phyloP scores from a whole-genome alignment of 1,140 invertebrate genomes.

The Drosophila elegans region DNA sequence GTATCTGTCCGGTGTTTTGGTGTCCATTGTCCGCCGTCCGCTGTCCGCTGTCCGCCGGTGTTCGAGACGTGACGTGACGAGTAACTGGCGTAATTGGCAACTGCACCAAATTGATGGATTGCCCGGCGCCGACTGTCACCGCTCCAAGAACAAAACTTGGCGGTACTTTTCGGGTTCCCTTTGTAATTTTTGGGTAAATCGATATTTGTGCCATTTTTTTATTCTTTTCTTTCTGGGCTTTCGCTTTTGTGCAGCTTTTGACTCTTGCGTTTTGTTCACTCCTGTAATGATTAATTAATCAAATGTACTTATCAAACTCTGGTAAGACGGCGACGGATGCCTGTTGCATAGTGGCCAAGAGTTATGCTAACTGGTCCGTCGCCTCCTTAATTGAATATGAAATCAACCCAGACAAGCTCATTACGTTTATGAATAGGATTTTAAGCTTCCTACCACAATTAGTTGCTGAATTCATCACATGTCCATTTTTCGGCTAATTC shows the following conservation, averaged over 20 bases:
- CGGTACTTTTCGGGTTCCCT: constrained; percentile 64
- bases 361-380: constrained; percentile 18
- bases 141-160: constrained; percentile 53
- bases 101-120: constrained; percentile 76
- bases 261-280: constrained; percentile 41
- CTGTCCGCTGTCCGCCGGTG: constrained; percentile 30
- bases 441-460: constrained; percentile 59
- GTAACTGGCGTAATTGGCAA: constrained; percentile 74
- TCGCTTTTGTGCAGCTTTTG: constrained; percentile 56
- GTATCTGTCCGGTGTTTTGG: constrained; percentile 33
- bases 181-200: constrained; percentile 66
- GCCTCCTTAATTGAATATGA: constrained; percentile 48
- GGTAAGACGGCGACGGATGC: constrained; percentile 28
- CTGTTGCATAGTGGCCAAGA: constrained; percentile 53
- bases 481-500: constrained; percentile 19
- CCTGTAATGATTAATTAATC: constrained; percentile 76
- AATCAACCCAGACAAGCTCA: constrained; percentile 57
- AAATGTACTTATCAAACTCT: constrained; percentile 46
- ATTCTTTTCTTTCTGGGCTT: constrained; percentile 18
- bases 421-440: constrained; percentile 69
- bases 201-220: constrained; percentile 77
- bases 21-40: constrained; percentile 15
- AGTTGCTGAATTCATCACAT: constrained; percentile 59
- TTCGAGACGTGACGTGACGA: constrained; percentile 63
- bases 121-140: constrained; percentile 74